Evolutionary conservation across 2,113 vertebrate genomes (phyloP).

Genomic region (Orthonyx spaldingii): DNA sequence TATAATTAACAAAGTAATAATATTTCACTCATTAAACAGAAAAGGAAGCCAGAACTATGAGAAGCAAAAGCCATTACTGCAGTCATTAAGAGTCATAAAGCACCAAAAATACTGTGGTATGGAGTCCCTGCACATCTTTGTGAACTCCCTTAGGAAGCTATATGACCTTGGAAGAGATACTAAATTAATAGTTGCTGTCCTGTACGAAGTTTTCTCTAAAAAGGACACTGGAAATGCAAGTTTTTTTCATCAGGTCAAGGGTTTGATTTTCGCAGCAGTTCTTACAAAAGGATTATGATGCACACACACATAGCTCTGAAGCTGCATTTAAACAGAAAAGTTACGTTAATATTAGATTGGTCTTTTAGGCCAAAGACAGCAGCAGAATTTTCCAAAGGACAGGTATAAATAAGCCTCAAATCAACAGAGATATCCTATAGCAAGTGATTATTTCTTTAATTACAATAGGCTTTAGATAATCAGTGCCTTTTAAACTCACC

Average conservation of each 20-base stretch:
- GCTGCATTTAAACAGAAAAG: slow-evolving; percentile 45
- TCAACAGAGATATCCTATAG: slow-evolving; percentile 13
- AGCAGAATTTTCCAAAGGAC: slow-evolving; percentile 24
- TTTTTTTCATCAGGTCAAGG: neutral
- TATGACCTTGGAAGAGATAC: neutral
- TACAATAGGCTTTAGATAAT: neutral
- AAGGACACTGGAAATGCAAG: neutral
- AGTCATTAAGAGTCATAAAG: neutral
- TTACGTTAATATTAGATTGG: neutral
- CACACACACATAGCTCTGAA: neutral
- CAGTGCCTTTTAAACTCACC: slow-evolving; percentile 82
- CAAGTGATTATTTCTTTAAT: slow-evolving; percentile 44
- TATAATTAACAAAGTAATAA: slow-evolving; percentile 37
- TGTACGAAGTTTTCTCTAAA: neutral
- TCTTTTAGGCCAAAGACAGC: slow-evolving; percentile 7
- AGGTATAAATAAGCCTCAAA: slow-evolving; percentile 38
- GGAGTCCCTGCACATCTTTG: neutral
- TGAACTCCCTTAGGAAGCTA: neutral
- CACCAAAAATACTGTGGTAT: neutral
- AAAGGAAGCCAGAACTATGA: neutral
- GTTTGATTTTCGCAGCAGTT: neutral
- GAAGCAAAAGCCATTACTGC: neutral
- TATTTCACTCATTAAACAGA: slow-evolving; percentile 7
- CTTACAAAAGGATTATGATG: neutral
- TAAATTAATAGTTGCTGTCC: neutral